A percentile compares a stretch with the other conserved stretches of the same genome.
These are phyloP conservation scores for Hylaeus volcanicus DNA, from an alignment of 1,140 invertebrate species.

Conservation along the genomic window DNA sequence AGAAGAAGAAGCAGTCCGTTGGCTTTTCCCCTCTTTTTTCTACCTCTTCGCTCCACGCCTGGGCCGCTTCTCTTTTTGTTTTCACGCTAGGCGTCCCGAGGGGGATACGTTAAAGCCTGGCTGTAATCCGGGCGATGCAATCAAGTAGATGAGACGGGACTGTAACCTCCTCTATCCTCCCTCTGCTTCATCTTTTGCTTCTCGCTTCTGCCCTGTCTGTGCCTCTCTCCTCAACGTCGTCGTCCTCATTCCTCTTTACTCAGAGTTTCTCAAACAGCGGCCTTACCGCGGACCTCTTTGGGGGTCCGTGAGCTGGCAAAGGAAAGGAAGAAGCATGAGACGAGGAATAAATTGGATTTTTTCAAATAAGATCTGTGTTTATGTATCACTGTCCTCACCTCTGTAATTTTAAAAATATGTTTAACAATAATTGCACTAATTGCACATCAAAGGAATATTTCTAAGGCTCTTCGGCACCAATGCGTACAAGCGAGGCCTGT, in stretches of 20 bases:
- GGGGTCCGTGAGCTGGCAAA: too few species aligned
- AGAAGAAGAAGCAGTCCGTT: conserved; percentile 36
- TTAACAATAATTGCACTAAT: too few species aligned
- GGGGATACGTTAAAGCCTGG: conserved; percentile 65
- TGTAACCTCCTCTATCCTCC: conserved; percentile 37
- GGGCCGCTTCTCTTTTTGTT: conserved; percentile 62
- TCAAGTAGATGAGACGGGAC: conserved; percentile 69
- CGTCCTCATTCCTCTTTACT: not conserved
- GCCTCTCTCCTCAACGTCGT: not conserved
- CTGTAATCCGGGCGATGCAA: conserved; percentile 68
- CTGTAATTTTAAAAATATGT: too few species aligned
- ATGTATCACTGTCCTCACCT: too few species aligned
- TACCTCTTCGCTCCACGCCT: conserved; percentile 1
- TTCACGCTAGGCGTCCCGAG: conserved; percentile 64
- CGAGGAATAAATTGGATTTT: too few species aligned
- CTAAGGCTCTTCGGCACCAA: too few species aligned
- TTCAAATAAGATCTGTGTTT: too few species aligned
- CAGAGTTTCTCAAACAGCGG: too few species aligned
- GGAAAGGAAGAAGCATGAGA: too few species aligned
- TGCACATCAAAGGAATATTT: too few species aligned
- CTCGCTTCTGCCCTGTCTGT: not conserved
- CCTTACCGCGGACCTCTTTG: too few species aligned
- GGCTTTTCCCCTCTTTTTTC: conserved; percentile 30
- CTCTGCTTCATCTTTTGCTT: conserved; percentile 11
- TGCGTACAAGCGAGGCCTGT: too few species aligned